Evolutionary conservation across 2,888 invertebrate species (phyloP), one percentile per base, ranked within the genome.

Genomic region (Halictus quadricinctus): DNA sequence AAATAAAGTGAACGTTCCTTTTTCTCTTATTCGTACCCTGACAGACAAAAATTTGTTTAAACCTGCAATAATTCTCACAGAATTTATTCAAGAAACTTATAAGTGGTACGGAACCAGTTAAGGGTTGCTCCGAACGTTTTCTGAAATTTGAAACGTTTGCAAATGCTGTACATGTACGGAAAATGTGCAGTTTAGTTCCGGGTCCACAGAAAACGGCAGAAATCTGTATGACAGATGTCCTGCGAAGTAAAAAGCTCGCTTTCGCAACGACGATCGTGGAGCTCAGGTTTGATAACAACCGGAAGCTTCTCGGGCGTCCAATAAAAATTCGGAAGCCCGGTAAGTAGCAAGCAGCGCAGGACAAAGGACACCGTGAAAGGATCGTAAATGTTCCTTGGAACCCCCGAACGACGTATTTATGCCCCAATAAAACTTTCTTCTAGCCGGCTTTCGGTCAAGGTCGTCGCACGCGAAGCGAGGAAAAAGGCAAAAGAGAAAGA

Each of bases 351-450:
- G 78, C 54, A 86, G 80, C 12, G 48, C 54, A 6, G 36, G 81
- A 89, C 87, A 88, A 90, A 76, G 76, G 43, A 64, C 78, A 46
- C 72, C 76, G 83, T 84, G 84, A 87, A 87, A 84, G 76, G 72
- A 73, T 86, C 84, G 74, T 88, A 89, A 90, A 88, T 81, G 88
- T 76, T 88, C 73, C 76, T 79, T 80, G 36, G 7, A 86, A 76
- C 72, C 70, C 41, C 54, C 73, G 70, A 82, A 72, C 75, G 88
- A 85, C 77, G 83, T 89, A 90, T 91, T 90, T 90, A 90, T 90
- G 86, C 72, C 83, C 76, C 88, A 88, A 88, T 91, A 90, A 91
- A 91, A 91, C 90, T 90, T 91, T 91, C 88, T 87, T 89, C 80
- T 77, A 70, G 74, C 76, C 72, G n/a, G 75, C 66, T 88, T 84